phyloP scores from a whole-genome alignment of 64 coral and sea anemone species.

The Astreopora myriophthalma region DNA sequence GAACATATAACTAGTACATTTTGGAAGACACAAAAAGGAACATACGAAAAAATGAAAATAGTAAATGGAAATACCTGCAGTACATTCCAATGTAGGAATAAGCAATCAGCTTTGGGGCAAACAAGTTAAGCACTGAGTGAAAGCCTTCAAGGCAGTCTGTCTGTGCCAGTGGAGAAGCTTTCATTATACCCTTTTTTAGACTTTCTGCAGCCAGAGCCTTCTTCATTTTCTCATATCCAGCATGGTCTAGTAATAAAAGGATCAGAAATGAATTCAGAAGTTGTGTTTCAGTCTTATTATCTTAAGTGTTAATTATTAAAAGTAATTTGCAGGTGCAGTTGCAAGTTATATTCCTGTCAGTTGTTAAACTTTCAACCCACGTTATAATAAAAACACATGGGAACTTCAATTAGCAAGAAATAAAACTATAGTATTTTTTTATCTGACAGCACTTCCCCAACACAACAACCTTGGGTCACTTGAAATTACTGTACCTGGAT shows the following conservation, averaged over 20 bases:
- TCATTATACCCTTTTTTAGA: too few species aligned
- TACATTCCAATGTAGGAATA: conserved; percentile 3
- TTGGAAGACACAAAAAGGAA: too few species aligned
- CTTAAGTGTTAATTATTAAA: not conserved
- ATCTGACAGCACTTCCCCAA: not conserved
- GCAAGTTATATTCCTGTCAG: conserved; percentile 17
- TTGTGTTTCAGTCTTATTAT: not conserved
- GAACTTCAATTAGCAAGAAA: not conserved
- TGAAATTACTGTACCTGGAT: not conserved
- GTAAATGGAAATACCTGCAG: not conserved
- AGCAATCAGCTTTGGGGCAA: conserved; percentile 26
- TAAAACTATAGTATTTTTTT: conserved; percentile 1
- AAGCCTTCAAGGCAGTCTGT: too few species aligned
- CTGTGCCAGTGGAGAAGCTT: too few species aligned
- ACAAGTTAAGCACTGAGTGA: conserved; percentile 2
- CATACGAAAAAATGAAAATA: too few species aligned
- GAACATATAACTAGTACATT: too few species aligned
- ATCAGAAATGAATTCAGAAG: not conserved
- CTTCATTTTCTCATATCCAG: too few species aligned
- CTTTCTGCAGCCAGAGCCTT: too few species aligned
- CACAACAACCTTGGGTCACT: not conserved
- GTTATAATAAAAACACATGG: not conserved
- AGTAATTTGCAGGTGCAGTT: conserved; percentile 16
- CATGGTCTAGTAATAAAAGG: not conserved
- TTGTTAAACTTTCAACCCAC: not conserved